Evolutionary conservation across 1,140 invertebrate genomes (phyloP), one percentile per base, ranked within the genome.

Genomic region (Contarinia nasturtii): DNA sequence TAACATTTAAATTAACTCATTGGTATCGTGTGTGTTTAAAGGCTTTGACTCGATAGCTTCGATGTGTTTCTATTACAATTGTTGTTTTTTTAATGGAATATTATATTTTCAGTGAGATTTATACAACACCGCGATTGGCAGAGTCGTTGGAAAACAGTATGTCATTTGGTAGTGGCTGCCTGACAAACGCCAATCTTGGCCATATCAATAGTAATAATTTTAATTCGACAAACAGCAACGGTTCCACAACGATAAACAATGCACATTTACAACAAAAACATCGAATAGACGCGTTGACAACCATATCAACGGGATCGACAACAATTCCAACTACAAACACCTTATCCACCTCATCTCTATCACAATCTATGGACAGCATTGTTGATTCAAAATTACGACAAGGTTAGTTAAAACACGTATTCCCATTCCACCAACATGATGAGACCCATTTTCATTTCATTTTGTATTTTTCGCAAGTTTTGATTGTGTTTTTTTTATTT

Each of bases 91-190:
- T n/a, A n/a, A n/a, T n/a, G n/a, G n/a, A n/a, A n/a, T 12, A 20
- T 34, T 17, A 43, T 34, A n/a, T 1, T 44, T 19, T 14, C 37
- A 64, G 61, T 48, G 61, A 64, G 51, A 62, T 64, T 33, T 64
- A 64, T 45, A 56, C 61, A 43, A 58, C 57, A 38, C 61, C 58
- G 50, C 55, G 61, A 5, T 34, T 64, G 22, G 59, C 51, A 38
- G 61, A 64, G 34, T 54, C 54, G 17, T 48, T 61, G n/a, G 61
- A 63, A 43, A 42, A 42, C 18, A 18, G 33, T 42, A 19, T 27
- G 7, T 37, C 47, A 8, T 44, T 33, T 14, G 44, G 21, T 17
- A 47, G 17, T 36, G 20, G 8, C 14, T 14, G 21, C 7, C 20
- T 46, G 7, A 15, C 15, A 19, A 46, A 37, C 34, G 36, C 34